These are phyloP conservation scores for Apotomis betuletana DNA, from an alignment of 2,888 invertebrate species.

Conservation along the genomic window DNA sequence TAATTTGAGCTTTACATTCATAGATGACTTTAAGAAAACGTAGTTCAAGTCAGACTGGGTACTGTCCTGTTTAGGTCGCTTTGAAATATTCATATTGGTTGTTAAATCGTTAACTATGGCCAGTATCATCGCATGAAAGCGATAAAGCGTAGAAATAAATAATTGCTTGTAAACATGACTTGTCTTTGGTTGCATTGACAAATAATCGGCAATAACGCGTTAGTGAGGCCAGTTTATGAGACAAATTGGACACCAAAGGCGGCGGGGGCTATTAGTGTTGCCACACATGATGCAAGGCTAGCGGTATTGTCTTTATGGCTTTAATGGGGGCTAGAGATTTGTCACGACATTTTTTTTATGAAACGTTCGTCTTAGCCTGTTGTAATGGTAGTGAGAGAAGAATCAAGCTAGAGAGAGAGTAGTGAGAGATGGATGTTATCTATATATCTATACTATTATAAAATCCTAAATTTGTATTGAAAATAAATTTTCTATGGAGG, in stretches of 20 bases:
- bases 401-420: too few relatives aligned
- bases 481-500: too few relatives aligned
- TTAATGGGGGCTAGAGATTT: conserved; percentile 12
- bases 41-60: conserved; percentile 47
- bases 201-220: conserved; percentile 37
- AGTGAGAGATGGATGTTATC: too few relatives aligned
- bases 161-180: conserved; percentile 55
- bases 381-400: neutral
- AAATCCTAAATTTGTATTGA: too few relatives aligned
- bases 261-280: conserved; percentile 28
- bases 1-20: conserved; percentile 46
- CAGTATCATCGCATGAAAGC: conserved; percentile 64
- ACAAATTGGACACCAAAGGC: conserved; percentile 37
- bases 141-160: conserved; percentile 74
- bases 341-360: conserved; percentile 16
- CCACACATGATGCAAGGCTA: conserved; percentile 33
- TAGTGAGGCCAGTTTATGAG: conserved; percentile 32
- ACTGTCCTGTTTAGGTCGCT: conserved; percentile 63
- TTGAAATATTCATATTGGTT: conserved; percentile 72
- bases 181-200: conserved; percentile 43
- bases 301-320: conserved; percentile 19
- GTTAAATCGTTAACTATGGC: conserved; percentile 74
- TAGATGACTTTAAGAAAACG: neutral
- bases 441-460: too few relatives aligned
- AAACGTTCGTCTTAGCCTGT: neutral